These are phyloP conservation scores for Rhamnusium bicolor DNA, from an alignment of 2,888 invertebrate species.

Conservation along the genomic window DNA sequence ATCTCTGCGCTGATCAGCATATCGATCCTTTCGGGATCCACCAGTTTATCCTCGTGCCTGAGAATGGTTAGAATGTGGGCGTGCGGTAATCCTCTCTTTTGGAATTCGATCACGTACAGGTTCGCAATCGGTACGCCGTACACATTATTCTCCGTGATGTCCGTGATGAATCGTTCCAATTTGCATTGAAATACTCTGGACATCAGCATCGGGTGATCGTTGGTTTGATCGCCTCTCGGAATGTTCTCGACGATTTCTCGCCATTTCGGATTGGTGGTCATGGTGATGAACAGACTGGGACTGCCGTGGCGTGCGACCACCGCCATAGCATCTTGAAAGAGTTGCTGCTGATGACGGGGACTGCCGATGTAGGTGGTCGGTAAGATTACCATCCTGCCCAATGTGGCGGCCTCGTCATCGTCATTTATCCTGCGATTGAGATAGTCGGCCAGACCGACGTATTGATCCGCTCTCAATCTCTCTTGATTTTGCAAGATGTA, in stretches of 20 bases:
- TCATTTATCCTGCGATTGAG: not conserved
- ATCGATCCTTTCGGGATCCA: no score
- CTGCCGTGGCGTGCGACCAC: constrained; percentile 28
- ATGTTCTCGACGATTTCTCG: not conserved
- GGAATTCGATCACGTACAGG: not conserved
- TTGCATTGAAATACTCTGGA: constrained; percentile 8
- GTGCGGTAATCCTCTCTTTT: no score
- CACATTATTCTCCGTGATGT: not conserved
- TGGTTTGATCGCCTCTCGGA: not conserved
- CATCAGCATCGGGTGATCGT: constrained; percentile 20
- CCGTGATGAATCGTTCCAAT: not conserved
- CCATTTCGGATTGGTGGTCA: constrained; percentile 43
- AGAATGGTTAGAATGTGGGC: no score
- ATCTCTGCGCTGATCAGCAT: no score
- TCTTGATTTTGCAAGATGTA: constrained; percentile 16
- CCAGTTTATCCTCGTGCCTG: no score
- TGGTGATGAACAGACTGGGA: constrained; percentile 41
- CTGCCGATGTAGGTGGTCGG: constrained; percentile 12
- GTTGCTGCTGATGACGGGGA: constrained; percentile 1
- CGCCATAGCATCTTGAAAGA: constrained; percentile 15
- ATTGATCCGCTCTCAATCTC: not conserved
- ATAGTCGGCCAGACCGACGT: not conserved
- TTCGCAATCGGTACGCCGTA: not conserved
- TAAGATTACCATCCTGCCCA: constrained; percentile 27
- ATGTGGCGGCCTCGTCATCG: not conserved